These are phyloP conservation scores for Nesoenas mayeri DNA, from an alignment of 2,113 vertebrate species.

Conservation along the genomic window DNA sequence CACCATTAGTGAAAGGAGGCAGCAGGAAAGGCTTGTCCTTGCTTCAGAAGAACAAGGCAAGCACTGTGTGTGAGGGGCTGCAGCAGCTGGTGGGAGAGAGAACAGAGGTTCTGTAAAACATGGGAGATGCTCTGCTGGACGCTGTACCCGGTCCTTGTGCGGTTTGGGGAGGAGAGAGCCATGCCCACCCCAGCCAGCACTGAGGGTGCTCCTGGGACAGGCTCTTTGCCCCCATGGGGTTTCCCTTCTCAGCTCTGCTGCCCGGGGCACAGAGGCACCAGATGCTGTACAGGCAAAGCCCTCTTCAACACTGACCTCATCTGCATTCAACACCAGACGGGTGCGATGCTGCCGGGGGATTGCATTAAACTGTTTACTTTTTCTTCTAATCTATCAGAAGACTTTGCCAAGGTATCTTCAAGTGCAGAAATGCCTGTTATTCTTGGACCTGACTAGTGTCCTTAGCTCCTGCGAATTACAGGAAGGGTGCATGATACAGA, in stretches of 20 bases:
- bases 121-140: background rate
- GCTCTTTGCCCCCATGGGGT: background rate
- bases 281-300: background rate
- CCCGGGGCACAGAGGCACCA: background rate
- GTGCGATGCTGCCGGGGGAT: background rate
- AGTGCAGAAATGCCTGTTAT: constrained; percentile 1
- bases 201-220: background rate
- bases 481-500: background rate
- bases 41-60: background rate
- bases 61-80: background rate
- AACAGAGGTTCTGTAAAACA: background rate
- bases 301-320: background rate
- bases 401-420: background rate
- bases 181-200: background rate
- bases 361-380: background rate
- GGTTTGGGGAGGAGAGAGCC: background rate
- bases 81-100: background rate
- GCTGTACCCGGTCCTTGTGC: background rate
- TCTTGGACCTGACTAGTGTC: background rate
- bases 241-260: background rate
- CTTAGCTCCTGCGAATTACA: background rate
- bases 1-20: background rate
- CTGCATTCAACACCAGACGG: background rate
- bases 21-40: background rate
- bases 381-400: background rate